Evolutionary conservation across 2,113 vertebrate species (phyloP).

Genomic region (Ochotona curzoniae): DNA sequence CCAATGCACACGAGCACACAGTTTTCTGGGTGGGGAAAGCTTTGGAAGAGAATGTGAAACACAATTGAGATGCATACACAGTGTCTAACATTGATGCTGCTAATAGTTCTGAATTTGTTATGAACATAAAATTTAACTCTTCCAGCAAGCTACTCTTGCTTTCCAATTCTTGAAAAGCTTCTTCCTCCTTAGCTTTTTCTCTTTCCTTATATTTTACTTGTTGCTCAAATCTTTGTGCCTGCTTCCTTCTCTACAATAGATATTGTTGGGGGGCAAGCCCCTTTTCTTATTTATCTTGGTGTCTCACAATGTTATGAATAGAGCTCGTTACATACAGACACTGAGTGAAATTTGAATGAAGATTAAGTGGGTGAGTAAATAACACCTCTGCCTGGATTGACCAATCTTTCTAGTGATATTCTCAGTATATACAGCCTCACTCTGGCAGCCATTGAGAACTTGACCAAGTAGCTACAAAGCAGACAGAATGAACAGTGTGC

Average conservation of each 20-base stretch:
- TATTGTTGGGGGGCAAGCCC: not conserved
- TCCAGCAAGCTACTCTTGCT: not conserved
- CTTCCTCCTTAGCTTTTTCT: not conserved
- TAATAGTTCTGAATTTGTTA: constrained; percentile 10
- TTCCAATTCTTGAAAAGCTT: not conserved
- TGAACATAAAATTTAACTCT: not conserved
- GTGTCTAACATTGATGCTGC: not conserved
- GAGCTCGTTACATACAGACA: not conserved
- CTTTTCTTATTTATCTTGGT: constrained; percentile 33
- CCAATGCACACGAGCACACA: not conserved
- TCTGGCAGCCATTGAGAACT: not conserved
- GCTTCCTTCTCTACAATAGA: not conserved
- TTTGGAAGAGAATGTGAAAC: constrained; percentile 8
- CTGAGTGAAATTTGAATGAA: not conserved
- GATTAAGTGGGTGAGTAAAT: not conserved
- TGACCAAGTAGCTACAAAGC: not conserved
- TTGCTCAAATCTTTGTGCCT: not conserved
- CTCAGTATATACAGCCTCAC: not conserved
- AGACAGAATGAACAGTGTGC: constrained; percentile 11
- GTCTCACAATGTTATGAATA: not conserved
- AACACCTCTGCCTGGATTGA: not conserved
- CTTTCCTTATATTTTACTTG: not conserved
- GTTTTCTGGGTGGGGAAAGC: too few species aligned
- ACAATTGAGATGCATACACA: not conserved
- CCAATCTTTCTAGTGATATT: not conserved